A percentile compares a stretch with the other conserved stretches of the same genome.
Conservation (phyloP, 2,888 invertebrate genomes). For the Thymelicus lineola region DNA sequence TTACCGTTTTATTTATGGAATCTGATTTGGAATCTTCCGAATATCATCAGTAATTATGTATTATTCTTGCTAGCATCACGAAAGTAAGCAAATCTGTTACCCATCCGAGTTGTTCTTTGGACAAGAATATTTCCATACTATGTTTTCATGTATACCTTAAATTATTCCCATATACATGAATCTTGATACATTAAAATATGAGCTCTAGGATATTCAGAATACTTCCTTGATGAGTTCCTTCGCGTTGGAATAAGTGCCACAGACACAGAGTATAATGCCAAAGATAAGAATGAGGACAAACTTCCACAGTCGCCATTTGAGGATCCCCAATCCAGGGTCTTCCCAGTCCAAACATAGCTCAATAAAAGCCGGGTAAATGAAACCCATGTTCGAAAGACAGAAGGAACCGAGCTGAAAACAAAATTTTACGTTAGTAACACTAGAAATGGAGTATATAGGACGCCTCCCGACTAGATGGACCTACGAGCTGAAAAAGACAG, state of each 20-base stretch:
- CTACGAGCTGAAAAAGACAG: no score
- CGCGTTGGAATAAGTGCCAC: conserved; percentile 52
- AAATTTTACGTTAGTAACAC: neutral
- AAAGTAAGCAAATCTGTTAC: no score
- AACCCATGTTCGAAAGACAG: conserved; percentile 56
- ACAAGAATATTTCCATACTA: no score
- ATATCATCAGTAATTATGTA: no score
- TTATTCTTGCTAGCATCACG: no score
- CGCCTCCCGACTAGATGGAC: no score
- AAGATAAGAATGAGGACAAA: conserved; percentile 47
- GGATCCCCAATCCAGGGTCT: conserved; percentile 55
- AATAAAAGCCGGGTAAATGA: conserved; percentile 63
- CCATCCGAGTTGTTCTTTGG: no score
- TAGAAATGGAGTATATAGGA: no score
- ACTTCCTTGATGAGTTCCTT: conserved; percentile 46
- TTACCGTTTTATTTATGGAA: no score
- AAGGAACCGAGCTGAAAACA: conserved; percentile 58
- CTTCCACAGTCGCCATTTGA: conserved; percentile 55
- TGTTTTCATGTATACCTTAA: no score
- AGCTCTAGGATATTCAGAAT: conserved; percentile 36
- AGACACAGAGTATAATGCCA: conserved; percentile 46
- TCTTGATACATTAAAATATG: neutral
- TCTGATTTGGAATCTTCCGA: no score
- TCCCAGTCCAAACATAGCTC: conserved; percentile 58
- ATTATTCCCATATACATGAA: neutral